These are phyloP conservation scores for Hetaerina titia DNA, from an alignment of 2,888 invertebrate genomes.

Conservation along the genomic window DNA sequence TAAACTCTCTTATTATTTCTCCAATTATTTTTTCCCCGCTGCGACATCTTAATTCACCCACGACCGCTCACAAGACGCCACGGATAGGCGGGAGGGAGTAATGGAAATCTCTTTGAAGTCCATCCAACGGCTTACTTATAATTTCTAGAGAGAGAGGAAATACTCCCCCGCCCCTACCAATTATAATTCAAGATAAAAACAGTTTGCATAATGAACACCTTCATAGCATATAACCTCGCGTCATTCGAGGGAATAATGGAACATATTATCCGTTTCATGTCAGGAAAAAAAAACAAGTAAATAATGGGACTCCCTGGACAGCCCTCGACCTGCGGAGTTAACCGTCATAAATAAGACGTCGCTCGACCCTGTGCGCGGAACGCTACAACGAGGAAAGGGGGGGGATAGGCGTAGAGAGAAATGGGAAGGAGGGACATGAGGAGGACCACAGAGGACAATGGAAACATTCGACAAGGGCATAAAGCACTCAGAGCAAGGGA, in stretches of 20 bases:
- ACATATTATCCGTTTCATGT: not conserved
- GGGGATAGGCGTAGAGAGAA: not conserved
- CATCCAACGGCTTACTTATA: not conserved
- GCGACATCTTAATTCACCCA: not conserved
- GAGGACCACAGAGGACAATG: not conserved
- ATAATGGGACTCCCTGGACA: not conserved
- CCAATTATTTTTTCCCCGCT: not conserved
- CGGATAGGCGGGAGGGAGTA: not conserved
- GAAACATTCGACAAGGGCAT: not conserved
- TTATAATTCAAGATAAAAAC: not conserved
- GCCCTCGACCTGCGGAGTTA: not conserved
- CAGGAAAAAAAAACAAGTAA: not conserved
- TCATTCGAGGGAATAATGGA: not conserved
- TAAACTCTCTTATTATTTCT: not conserved
- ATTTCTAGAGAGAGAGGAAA: not conserved
- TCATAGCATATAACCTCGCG: not conserved
- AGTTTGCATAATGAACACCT: conserved; percentile 35
- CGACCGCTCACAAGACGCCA: not conserved
- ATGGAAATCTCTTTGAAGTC: not conserved
- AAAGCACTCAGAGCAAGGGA: conserved; percentile 29
- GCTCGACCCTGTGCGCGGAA: not conserved
- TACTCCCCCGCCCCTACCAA: not conserved
- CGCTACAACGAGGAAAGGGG: not conserved
- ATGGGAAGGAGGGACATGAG: not conserved
- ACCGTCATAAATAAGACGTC: conserved; percentile 12